Conservation (phyloP, 2,888 invertebrate genomes). For the Trissolcus brochymenae region DNA sequence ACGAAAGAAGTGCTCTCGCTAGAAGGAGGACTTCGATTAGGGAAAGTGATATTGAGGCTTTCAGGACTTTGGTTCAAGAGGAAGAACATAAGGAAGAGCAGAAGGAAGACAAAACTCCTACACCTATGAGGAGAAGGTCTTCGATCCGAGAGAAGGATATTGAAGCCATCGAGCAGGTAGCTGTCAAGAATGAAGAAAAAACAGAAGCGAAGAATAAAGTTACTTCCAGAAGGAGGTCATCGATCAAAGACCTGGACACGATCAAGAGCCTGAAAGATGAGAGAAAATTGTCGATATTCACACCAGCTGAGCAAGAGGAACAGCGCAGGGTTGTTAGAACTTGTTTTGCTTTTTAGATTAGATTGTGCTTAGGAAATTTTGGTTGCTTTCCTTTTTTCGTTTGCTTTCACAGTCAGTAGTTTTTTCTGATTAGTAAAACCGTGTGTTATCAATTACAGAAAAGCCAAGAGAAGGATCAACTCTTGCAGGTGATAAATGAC, state of each 20-base stretch:
- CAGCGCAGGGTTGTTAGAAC: constrained; percentile 44
- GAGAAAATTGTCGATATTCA: constrained; percentile 26
- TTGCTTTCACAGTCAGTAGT: constrained; percentile 1
- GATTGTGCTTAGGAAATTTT: constrained; percentile 2
- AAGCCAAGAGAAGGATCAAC: constrained; percentile 43
- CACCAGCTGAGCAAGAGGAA: constrained; percentile 38
- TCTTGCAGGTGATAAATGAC: constrained; percentile 15
- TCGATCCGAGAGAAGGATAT: constrained; percentile 41
- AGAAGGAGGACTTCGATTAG: constrained; percentile 43
- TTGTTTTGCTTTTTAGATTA: constrained; percentile 33
- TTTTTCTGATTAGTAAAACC: neutral
- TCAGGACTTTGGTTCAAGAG: constrained; percentile 57
- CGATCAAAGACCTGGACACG: neutral
- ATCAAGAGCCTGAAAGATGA: constrained; percentile 10
- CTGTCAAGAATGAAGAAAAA: constrained; percentile 60
- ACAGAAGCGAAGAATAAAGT: neutral
- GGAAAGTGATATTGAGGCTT: constrained; percentile 63
- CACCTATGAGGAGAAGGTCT: constrained; percentile 40
- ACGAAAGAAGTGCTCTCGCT: constrained; percentile 64
- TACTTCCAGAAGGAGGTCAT: neutral
- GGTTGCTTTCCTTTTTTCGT: constrained; percentile 19
- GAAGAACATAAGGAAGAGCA: constrained; percentile 59
- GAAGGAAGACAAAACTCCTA: constrained; percentile 64
- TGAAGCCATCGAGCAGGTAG: constrained; percentile 58
- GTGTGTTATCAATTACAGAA: constrained; percentile 36